phyloP scores from a whole-genome alignment of 2,113 vertebrate species.

The Equus przewalskii region DNA sequence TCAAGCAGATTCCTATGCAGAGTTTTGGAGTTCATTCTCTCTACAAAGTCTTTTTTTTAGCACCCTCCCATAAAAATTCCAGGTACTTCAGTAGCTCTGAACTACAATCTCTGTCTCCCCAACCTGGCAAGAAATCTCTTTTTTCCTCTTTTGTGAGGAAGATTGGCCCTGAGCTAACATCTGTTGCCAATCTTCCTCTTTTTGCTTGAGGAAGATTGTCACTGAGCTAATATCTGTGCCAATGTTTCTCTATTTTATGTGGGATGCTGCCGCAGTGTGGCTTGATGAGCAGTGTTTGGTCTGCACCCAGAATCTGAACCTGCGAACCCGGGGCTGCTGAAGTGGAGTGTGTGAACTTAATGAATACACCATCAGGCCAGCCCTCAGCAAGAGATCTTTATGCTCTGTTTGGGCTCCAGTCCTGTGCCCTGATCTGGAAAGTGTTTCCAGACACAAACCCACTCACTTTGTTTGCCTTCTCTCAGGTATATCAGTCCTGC shows the following conservation, averaged over 20 bases:
- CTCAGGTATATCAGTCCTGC: not conserved
- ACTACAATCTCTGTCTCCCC: not conserved
- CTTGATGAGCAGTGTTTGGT: too few species aligned
- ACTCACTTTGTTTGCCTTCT: not conserved
- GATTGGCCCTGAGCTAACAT: too few species aligned
- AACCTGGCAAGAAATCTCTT: not conserved
- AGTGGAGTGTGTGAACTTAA: too few species aligned
- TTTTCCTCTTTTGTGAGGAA: too few species aligned
- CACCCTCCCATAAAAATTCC: not conserved
- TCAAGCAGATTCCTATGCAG: not conserved
- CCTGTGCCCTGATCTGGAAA: not conserved
- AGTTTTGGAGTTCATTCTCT: not conserved
- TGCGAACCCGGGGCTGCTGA: too few species aligned
- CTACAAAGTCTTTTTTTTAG: not conserved
- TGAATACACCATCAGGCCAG: too few species aligned
- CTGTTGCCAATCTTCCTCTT: too few species aligned
- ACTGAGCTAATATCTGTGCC: too few species aligned
- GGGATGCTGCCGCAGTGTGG: too few species aligned
- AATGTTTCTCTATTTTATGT: too few species aligned
- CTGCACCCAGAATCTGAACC: too few species aligned
- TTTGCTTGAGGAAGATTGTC: too few species aligned
- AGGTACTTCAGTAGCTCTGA: not conserved
- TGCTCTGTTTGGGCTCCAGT: not conserved
- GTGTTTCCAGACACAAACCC: not conserved
- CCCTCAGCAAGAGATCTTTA: not conserved